Conservation (phyloP, 2,797 vertebrate species). For the Salarias fasciatus region DNA sequence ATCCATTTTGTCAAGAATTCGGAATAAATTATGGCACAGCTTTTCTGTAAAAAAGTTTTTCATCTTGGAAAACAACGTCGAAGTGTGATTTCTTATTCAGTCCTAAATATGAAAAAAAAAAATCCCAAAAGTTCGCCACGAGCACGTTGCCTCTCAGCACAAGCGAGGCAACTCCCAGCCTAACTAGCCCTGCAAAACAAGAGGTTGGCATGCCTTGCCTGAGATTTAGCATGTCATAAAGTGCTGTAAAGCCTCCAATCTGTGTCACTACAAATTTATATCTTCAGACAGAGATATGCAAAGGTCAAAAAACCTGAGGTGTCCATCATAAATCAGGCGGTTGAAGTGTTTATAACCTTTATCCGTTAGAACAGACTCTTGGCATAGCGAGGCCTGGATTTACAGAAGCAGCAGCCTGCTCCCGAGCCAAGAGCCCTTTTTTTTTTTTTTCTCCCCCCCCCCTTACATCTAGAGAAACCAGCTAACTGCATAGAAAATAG, state of each 20-base stretch:
- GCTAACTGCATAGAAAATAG: conserved; percentile 56
- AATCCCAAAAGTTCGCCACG: too few relatives aligned
- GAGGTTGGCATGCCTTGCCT: conserved; percentile 74
- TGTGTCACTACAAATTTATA: conserved; percentile 88
- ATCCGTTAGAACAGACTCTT: conserved; percentile 84
- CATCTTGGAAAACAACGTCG: too few relatives aligned
- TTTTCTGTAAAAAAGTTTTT: too few relatives aligned
- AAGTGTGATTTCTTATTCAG: too few relatives aligned
- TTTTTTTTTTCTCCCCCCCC: conserved; percentile 2
- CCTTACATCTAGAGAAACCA: conserved; percentile 50
- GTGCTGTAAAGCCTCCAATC: conserved; percentile 86
- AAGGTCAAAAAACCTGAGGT: conserved; percentile 87
- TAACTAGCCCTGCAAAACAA: conserved; percentile 80
- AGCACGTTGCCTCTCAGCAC: conserved; percentile 19
- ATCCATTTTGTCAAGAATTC: neutral
- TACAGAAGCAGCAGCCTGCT: conserved; percentile 73
- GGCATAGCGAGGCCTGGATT: conserved; percentile 80
- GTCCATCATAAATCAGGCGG: conserved; percentile 86
- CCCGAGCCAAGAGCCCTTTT: conserved; percentile 62
- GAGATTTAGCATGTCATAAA: conserved; percentile 89
- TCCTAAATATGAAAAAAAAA: too few relatives aligned
- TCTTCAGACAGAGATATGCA: conserved; percentile 87
- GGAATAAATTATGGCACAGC: too few relatives aligned
- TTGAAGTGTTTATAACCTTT: conserved; percentile 87
- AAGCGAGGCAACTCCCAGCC: conserved; percentile 54